These are phyloP conservation scores for Melanotaenia duboulayi DNA, from an alignment of 2,113 vertebrate genomes.

Conservation along the genomic window DNA sequence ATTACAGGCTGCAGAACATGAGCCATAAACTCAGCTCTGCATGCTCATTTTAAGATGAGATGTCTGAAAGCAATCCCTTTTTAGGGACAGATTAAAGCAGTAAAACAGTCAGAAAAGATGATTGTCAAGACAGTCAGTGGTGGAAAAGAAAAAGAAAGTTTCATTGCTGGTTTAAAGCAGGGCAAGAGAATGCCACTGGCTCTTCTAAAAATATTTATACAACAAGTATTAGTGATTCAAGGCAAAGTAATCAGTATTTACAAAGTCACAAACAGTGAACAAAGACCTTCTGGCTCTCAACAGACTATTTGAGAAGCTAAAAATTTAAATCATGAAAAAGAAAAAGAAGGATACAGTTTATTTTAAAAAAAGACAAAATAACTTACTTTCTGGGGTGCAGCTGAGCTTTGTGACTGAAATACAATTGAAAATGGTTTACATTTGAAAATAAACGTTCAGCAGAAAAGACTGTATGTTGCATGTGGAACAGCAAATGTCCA, in stretches of 20 bases:
- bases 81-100: neutral
- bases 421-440: conserved; percentile 75
- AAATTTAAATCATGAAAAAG: conserved; percentile 1
- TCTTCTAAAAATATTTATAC: conserved; percentile 1
- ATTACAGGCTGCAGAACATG: neutral
- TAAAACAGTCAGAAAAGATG: neutral
- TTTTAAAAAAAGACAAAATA: conserved; percentile 35
- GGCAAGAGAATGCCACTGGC: neutral
- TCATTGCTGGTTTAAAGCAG: neutral
- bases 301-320: neutral
- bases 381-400: conserved; percentile 81
- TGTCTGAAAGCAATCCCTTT: neutral
- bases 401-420: conserved; percentile 84
- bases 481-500: conserved; percentile 10
- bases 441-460: conserved; percentile 44
- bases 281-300: neutral
- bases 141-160: neutral
- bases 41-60: neutral
- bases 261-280: conserved; percentile 23
- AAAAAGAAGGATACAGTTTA: conserved; percentile 6
- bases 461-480: conserved; percentile 30
- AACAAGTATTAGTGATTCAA: neutral
- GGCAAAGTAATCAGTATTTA: conserved; percentile 4
- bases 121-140: neutral
- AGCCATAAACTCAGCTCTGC: neutral